A percentile compares a stretch with the other conserved stretches of the same genome.
Conservation (phyloP, 92 coral and sea anemone species). For the Palythoa grandis region DNA sequence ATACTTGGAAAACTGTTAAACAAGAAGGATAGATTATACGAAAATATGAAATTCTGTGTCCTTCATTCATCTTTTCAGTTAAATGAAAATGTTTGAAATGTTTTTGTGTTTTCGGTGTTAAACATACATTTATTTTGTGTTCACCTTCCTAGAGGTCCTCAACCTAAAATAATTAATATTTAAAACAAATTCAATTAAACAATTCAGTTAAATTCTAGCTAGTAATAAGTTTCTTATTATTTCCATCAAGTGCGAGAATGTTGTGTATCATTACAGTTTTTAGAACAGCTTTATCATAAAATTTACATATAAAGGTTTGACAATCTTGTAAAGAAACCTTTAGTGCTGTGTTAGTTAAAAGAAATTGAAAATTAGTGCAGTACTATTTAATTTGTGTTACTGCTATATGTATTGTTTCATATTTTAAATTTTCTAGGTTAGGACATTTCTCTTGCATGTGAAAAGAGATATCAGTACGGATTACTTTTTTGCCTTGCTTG, state of each 20-base stretch:
- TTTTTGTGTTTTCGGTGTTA: not conserved
- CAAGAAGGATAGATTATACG: no score
- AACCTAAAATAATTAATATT: not conserved
- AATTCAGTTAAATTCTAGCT: not conserved
- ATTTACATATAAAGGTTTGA: not conserved
- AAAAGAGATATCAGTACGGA: no score
- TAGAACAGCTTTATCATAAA: not conserved
- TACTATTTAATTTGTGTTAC: no score
- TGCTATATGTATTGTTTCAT: no score
- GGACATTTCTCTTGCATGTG: no score
- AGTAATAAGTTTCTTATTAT: no score
- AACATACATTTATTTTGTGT: not conserved
- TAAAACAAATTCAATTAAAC: not conserved
- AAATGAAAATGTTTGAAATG: not conserved
- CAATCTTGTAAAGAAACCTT: not conserved
- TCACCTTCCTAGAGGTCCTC: not conserved
- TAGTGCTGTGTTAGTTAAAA: no score
- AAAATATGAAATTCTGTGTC: no score
- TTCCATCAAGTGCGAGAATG: not conserved
- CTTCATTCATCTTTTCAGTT: not conserved
- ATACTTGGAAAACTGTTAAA: no score
- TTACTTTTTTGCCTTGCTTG: no score
- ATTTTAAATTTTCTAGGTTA: no score
- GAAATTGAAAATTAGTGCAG: no score
- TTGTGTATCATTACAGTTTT: not conserved